phyloP scores from a whole-genome alignment of 2,888 invertebrate genomes.

The Mylabris sibirica region DNA sequence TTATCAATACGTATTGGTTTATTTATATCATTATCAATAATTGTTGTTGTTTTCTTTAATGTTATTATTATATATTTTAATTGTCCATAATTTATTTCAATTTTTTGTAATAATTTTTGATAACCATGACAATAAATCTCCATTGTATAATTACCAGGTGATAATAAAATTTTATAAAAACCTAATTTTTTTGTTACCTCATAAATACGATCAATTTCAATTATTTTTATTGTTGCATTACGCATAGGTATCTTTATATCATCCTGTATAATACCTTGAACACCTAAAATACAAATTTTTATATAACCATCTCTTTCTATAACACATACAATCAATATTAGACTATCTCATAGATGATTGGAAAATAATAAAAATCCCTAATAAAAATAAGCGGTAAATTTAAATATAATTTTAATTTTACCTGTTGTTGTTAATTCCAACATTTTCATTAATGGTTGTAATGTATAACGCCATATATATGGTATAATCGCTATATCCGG shows the following conservation, averaged over 20 bases:
- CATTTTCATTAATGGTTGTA: constrained; percentile 71
- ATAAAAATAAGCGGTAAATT: constrained; percentile 12
- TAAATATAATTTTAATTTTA: constrained; percentile 44
- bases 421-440: constrained; percentile 71
- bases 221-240: constrained; percentile 75
- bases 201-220: constrained; percentile 66
- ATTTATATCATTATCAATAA: not conserved
- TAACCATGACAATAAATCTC: constrained; percentile 71
- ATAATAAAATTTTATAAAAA: constrained; percentile 75
- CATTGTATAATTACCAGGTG: constrained; percentile 72
- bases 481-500: constrained; percentile 73
- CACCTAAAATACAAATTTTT: constrained; percentile 62
- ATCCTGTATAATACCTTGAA: constrained; percentile 76
- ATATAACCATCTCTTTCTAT: too few relatives aligned
- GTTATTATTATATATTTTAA: constrained; percentile 57
- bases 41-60: constrained; percentile 29
- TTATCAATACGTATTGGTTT: not conserved
- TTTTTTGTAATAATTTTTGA: constrained; percentile 36
- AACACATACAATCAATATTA: too few relatives aligned
- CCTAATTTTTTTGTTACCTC: constrained; percentile 74
- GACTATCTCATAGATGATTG: too few relatives aligned
- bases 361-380: constrained; percentile 4
- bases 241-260: constrained; percentile 70
- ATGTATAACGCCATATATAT: constrained; percentile 74
- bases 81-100: constrained; percentile 60